Percentiles rank a stretch among this genome's conserved stretches.
Conservation (phyloP, 2,113 vertebrate genomes). For the Phodopus roborovskii region DNA sequence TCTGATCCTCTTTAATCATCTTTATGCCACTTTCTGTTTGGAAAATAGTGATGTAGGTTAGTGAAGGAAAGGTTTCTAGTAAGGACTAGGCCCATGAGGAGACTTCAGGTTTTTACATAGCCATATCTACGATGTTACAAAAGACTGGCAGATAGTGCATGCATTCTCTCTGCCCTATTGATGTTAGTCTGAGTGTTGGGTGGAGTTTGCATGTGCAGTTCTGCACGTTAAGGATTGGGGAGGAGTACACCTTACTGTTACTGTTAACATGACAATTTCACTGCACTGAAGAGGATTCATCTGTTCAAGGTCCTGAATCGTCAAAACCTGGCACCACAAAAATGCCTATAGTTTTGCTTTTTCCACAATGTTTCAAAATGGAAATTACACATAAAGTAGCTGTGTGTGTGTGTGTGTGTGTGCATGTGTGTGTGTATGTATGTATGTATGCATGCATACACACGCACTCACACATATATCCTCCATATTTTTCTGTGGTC, state of each 20-base stretch:
- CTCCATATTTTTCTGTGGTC: neutral
- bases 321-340: neutral
- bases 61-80: fast-evolving
- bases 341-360: neutral
- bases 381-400: neutral
- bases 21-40: neutral
- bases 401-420: neutral
- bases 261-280: neutral
- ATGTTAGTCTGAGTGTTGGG: neutral
- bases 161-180: fast-evolving
- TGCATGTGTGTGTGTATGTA: neutral
- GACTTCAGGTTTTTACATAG: fast-evolving
- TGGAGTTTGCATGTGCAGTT: neutral
- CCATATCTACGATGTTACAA: neutral
- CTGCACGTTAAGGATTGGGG: neutral
- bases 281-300: neutral
- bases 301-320: neutral
- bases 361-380: neutral
- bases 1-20: too few species aligned
- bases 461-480: too few species aligned
- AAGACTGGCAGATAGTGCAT: fast-evolving
- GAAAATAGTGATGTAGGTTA: neutral
- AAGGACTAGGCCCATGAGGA: neutral
- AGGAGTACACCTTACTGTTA: too few species aligned
- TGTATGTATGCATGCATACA: too few species aligned